Conservation (phyloP, 2,113 vertebrate genomes). For the Hirundichthys speculiger region DNA sequence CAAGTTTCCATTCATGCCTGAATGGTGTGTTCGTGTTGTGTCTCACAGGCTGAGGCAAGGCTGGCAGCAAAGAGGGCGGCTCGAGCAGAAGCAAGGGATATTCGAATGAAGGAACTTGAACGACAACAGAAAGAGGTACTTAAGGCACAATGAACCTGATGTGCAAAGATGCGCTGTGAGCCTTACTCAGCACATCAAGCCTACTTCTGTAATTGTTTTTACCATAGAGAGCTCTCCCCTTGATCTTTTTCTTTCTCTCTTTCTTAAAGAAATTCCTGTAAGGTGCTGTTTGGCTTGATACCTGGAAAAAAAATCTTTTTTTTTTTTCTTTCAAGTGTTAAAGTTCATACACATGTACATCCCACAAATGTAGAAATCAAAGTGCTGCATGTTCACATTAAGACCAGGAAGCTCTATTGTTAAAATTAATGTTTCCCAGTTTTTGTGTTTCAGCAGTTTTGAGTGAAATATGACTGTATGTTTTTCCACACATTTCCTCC, state of each 20-base stretch:
- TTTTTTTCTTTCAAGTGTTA: not conserved
- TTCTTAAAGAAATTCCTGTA: not conserved
- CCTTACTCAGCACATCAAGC: not conserved
- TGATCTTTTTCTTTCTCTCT: not conserved
- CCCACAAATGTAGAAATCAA: constrained; percentile 28
- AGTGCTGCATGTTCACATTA: constrained; percentile 66
- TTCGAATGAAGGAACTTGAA: constrained; percentile 96
- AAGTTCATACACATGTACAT: not conserved
- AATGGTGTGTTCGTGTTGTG: constrained; percentile 59
- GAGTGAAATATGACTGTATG: constrained; percentile 62
- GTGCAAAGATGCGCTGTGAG: constrained; percentile 3
- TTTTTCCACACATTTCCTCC: constrained; percentile 65
- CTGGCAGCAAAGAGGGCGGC: constrained; percentile 96
- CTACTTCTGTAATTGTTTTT: no score
- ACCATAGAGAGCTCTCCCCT: no score
- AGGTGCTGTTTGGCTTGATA: no score
- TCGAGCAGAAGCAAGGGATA: constrained; percentile 96
- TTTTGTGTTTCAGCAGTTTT: constrained; percentile 55
- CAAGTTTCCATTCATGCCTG: constrained; percentile 31
- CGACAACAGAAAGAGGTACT: constrained; percentile 96
- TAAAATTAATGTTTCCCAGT: constrained; percentile 39
- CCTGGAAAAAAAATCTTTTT: no score
- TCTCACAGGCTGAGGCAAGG: constrained; percentile 92
- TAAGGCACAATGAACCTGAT: constrained; percentile 6
- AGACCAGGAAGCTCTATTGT: constrained; percentile 54